Base-by-base conservation (phyloP, 2,888 invertebrate species). In the Machimus atricapillus region DNA sequence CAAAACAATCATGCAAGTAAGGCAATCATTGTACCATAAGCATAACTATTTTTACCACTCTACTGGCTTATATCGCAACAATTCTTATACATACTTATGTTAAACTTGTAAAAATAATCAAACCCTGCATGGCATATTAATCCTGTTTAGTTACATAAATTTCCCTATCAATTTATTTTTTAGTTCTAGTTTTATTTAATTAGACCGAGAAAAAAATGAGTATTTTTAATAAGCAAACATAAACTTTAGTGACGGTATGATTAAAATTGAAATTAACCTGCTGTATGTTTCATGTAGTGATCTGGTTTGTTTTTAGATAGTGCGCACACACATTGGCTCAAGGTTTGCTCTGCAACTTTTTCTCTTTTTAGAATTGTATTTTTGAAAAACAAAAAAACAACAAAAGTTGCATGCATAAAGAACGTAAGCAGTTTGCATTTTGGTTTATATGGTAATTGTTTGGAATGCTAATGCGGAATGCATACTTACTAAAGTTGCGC, bases 281-380 rank as follows among this genome's bases (percentile, higher is more conserved):
- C 81, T 81, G 66, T 73, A 83, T 66, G 58, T 66, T 66, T 83
- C 83, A 66, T 73, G 83, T 83, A 66, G 83, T 83, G 83, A 58
- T 66, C 40, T 83, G 83, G 83, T 83, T 83, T 83, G 83, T 83
- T 83, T 83, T 83, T 83, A 83, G 31, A 83, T 37, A 40, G 40
- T 73, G 73, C 83, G 73, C 83, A 83, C 83, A 83, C 73, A 83
- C 83, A 83, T 83, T 83, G 83, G 83, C 83, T 83, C 83, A 83
- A 83, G 83, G 83, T 83, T 83, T 83, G 83, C 83, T 66, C 66
- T 83, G 83, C 83, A 83, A 83, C 83, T 27, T 83, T 83, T 83
- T 83, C 37, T 66, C 58, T 83, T 81, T 56, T 83, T 82, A 66
- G 58, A 83, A 37, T 23, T 83, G 40, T 37, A 27, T 66, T 66